Base-by-base conservation (phyloP, 2,888 invertebrate species). In the Melieria crassipennis region DNA sequence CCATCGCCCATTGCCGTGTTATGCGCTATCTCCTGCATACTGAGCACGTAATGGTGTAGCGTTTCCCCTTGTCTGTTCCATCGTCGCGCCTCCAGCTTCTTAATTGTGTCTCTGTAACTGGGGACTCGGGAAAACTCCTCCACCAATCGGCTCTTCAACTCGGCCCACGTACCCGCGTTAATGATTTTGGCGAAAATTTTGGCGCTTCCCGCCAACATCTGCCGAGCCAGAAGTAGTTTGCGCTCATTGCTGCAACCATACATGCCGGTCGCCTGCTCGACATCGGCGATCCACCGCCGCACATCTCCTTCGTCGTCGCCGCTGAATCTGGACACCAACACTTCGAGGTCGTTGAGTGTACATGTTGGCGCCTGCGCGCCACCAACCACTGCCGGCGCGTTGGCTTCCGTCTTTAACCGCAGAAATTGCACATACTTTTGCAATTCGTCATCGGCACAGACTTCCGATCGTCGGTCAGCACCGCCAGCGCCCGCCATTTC, bases 251-350 rank as follows among this genome's bases (percentile, higher is more conserved):
- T 52, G 55, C 65, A 65, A 11, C 45, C 56, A 43, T 65, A 65
- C 13, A 46, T 65, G 45, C 56, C 13, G 3, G 65, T 48, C 4
- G 46, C 56, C 11, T 47, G 56, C 55, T 57, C 57, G 46, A 56
- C 57, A 4, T 55, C 65, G 4, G 43, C 65, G 5, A 65, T 13
- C 57, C 65, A 65, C 11, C 48, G 46, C 7, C 47, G n/a, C 7
- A 47, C 48, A 46, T 57, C 52, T 56, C 46, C 16, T 4, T 65
- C 57, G 10, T 65, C 57, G 16, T 65, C 65, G 7, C 57, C 57
- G 11, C 56, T 57, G 46, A 62, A 62, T 62, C 48, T 62, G 9
- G 62, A 30, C 62, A 62, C 62, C n/a, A 62, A 45, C 9, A 13
- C n/a, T 47, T 61, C 62, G n/a, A 62, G 13, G 16, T 47, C 62